Percentiles rank a stretch among this genome's conserved stretches.
phyloP scores from a whole-genome alignment of 2,888 invertebrate genomes.

The Acholoe squamosa region DNA sequence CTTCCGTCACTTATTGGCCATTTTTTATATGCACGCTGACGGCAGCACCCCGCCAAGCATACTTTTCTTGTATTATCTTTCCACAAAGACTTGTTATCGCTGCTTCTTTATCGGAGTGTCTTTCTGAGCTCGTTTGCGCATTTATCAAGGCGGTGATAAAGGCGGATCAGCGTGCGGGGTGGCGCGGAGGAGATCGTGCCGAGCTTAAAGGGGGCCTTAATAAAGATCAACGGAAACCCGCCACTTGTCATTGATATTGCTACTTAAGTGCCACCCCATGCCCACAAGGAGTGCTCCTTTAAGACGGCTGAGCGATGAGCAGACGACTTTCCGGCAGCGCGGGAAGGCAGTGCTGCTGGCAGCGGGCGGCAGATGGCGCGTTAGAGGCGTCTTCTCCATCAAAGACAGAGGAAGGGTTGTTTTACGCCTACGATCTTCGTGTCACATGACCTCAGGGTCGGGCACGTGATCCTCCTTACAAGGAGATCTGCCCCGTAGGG shows the following conservation, averaged over 20 bases:
- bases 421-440: slow-evolving; percentile 8
- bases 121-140: slow-evolving; percentile 33
- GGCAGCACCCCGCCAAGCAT: neutral
- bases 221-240: slow-evolving; percentile 51
- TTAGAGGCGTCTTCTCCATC: slow-evolving; percentile 39
- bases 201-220: slow-evolving; percentile 38
- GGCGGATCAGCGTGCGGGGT: slow-evolving; percentile 46
- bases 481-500: neutral
- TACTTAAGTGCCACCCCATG: slow-evolving; percentile 23
- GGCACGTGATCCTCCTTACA: slow-evolving; percentile 53
- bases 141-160: slow-evolving; percentile 56
- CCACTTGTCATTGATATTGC: slow-evolving; percentile 59
- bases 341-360: neutral
- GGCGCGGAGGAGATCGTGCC: neutral
- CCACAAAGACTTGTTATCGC: slow-evolving; percentile 52
- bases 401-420: neutral
- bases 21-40: neutral
- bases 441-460: slow-evolving; percentile 53
- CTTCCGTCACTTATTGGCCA: slow-evolving; percentile 24
- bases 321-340: slow-evolving; percentile 5
- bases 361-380: slow-evolving; percentile 35
- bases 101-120: slow-evolving; percentile 61
- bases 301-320: slow-evolving; percentile 27
- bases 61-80: slow-evolving; percentile 60
- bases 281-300: slow-evolving; percentile 40